Evolutionary conservation across 2,888 invertebrate species (phyloP).

Genomic region (Caprella mutica): DNA sequence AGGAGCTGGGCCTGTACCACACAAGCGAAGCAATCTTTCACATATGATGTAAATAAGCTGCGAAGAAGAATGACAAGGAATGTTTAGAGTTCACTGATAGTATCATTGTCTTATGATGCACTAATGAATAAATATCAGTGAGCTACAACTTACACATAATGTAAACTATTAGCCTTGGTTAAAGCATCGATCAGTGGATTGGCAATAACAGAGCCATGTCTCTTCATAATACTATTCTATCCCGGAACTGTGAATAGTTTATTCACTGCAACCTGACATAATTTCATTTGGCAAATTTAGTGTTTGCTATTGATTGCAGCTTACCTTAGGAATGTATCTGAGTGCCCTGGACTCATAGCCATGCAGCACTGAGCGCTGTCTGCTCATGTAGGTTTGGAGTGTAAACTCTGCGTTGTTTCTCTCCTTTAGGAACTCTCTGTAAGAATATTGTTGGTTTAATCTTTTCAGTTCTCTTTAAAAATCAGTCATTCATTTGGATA

Average conservation of each 20-base stretch:
- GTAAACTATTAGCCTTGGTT: no score
- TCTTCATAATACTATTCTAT: no score
- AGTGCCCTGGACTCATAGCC: slow-evolving; percentile 65
- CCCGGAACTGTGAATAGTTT: no score
- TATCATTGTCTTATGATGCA: neutral
- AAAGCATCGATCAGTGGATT: no score
- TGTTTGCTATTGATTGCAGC: no score
- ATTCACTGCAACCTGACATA: no score
- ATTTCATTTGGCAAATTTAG: no score
- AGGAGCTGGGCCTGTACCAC: slow-evolving; percentile 41
- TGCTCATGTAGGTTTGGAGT: slow-evolving; percentile 55
- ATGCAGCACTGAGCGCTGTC: slow-evolving; percentile 61
- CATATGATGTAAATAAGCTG: slow-evolving; percentile 67
- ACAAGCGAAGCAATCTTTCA: slow-evolving; percentile 60
- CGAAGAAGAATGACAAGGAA: slow-evolving; percentile 32
- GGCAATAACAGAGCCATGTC: no score
- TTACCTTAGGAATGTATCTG: slow-evolving; percentile 65
- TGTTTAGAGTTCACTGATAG: neutral
- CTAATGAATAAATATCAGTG: neutral
- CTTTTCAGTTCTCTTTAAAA: no score
- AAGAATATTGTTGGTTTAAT: no score
- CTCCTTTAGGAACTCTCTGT: slow-evolving; percentile 43
- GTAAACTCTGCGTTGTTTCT: slow-evolving; percentile 51
- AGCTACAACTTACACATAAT: neutral
- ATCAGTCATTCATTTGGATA: no score